Evolutionary conservation across 2,113 vertebrate genomes (phyloP).

Genomic region (Clupea harengus): DNA sequence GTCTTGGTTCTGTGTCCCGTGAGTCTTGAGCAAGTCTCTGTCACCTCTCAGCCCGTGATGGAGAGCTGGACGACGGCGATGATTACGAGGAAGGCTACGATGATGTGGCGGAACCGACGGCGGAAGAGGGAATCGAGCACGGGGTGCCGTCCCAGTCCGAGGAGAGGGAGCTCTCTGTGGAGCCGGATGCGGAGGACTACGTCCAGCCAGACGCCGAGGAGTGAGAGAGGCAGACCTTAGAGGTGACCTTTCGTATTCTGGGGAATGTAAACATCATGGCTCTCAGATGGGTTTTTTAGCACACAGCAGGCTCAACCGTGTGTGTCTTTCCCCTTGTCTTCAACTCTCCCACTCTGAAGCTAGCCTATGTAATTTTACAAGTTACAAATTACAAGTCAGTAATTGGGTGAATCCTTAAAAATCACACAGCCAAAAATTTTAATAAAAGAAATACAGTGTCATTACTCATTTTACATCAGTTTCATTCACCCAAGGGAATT

Average conservation of each 20-base stretch:
- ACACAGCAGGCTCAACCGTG: neutral
- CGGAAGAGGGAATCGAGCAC: neutral
- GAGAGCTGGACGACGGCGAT: conserved; percentile 51
- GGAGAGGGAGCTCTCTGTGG: neutral
- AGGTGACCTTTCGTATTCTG: neutral
- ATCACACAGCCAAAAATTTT: too few species aligned
- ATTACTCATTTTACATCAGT: too few species aligned
- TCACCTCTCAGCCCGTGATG: conserved; percentile 40
- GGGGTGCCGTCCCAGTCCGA: neutral
- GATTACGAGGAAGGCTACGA: conserved; percentile 52
- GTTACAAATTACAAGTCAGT: too few species aligned
- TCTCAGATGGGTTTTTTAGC: neutral
- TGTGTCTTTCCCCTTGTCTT: neutral
- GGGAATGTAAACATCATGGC: neutral
- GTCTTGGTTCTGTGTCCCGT: too few species aligned
- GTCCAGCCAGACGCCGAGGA: conserved; percentile 37
- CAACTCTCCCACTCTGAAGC: neutral
- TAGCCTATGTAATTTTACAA: too few species aligned
- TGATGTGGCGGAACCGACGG: neutral
- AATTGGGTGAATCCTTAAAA: too few species aligned
- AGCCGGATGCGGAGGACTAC: conserved; percentile 37
- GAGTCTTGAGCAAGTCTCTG: neutral
- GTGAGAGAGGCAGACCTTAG: conserved; percentile 40
- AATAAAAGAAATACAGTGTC: too few species aligned
- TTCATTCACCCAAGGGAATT: too few species aligned